A percentile compares a stretch with the other conserved stretches of the same genome.
phyloP scores from a whole-genome alignment of 2,113 vertebrate genomes.

The Pterocles orientalis region DNA sequence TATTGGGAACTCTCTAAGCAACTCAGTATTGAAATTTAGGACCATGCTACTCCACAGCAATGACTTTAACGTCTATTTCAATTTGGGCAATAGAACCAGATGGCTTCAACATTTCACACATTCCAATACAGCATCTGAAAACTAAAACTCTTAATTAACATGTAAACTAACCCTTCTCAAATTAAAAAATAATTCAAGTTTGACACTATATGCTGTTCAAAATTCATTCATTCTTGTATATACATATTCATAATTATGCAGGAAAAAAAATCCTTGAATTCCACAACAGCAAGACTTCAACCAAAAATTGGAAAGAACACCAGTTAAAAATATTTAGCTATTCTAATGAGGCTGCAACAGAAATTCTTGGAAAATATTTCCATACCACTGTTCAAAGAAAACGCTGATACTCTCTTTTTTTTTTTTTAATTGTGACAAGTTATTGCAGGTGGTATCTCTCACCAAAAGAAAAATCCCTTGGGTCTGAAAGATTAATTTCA shows the following conservation, averaged over 20 bases:
- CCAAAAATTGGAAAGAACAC: background rate
- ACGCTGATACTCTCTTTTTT: background rate
- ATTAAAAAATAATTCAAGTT: background rate
- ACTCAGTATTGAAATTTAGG: background rate
- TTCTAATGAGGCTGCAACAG: background rate
- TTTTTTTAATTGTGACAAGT: background rate
- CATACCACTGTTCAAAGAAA: background rate
- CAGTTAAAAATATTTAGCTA: background rate
- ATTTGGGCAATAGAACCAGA: background rate
- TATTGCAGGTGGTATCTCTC: background rate
- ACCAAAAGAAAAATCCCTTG: background rate
- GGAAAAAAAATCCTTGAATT: background rate
- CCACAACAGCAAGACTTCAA: background rate
- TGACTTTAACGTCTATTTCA: background rate
- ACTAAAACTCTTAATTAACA: background rate
- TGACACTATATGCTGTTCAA: background rate
- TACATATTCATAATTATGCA: background rate
- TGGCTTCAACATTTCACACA: background rate
- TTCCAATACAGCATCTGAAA: background rate
- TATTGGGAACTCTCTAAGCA: background rate
- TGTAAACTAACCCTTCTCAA: background rate
- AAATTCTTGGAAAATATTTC: background rate
- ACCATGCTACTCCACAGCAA: background rate
- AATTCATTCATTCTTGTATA: background rate
- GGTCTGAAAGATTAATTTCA: background rate